A percentile compares a stretch with the other conserved stretches of the same genome.
Evolutionary conservation across 2,888 invertebrate species (phyloP).

Genomic region (Eucera pruinosa): DNA sequence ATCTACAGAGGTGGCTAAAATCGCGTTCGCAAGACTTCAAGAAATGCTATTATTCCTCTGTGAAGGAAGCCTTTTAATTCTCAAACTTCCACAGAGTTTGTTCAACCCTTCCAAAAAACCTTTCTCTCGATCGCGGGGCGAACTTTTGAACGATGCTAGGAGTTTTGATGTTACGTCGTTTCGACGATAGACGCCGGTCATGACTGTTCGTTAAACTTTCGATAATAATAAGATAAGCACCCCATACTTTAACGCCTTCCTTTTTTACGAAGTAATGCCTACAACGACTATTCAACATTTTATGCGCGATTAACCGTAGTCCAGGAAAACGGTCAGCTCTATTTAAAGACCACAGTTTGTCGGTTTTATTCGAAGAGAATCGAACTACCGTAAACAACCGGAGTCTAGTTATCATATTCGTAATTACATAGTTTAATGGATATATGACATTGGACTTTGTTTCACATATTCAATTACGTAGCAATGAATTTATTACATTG

Average conservation of each 20-base stretch:
- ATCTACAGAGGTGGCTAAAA: not conserved
- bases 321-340: no score
- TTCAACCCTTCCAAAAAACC: constrained; percentile 12
- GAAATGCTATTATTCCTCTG: not conserved
- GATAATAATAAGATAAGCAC: constrained; percentile 36
- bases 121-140: not conserved
- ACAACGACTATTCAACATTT: constrained; percentile 36
- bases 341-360: no score
- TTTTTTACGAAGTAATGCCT: constrained; percentile 13
- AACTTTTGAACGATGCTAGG: not conserved
- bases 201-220: constrained; percentile 28
- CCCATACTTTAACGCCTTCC: constrained; percentile 34
- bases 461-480: no score
- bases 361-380: no score
- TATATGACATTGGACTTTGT: no score
- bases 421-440: no score
- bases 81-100: not conserved
- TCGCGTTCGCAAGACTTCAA: not conserved
- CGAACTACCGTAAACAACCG: no score
- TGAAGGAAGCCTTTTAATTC: constrained; percentile 10
- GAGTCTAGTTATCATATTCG: no score
- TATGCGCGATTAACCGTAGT: constrained; percentile 47
- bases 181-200: constrained; percentile 22
- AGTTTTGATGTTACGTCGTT: constrained; percentile 9
- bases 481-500: no score